Base-by-base conservation (phyloP, 2,113 vertebrate genomes). In the Phalacrocorax pelagicus region DNA sequence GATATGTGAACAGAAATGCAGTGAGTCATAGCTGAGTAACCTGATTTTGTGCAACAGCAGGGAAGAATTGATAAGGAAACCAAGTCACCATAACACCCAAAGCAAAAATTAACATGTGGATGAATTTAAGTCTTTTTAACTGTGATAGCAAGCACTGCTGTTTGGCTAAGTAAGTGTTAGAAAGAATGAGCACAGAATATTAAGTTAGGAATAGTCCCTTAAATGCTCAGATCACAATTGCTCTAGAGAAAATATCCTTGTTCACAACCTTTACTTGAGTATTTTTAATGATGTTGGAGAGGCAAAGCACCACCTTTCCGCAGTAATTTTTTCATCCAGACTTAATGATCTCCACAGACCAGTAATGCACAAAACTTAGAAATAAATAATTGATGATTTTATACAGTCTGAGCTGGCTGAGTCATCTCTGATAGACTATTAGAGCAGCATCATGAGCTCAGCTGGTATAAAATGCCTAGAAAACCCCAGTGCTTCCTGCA, bases 321-420 rank as follows among this genome's bases (percentile, higher is more conserved):
- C 70, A 71, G 62, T 65, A 75, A n/a, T 94, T 90, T 66, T 95
- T 95, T 92, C 79, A 61, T 63, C 58, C 66, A 85, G 59, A 58
- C 54, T 71, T 91, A 96, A 95, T 75, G 74, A 95, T 94, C 55
- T 91, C 52, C 70, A 82, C 44, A 54, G 82, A 88, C 12, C 73
- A 92, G 75, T 69, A 91, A 66, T 9, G 55, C 66, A 70, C 36
- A 9, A 81, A 94, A 94, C 51, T 92, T 46, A 42, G 40, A 87
- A 92, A 88, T 97, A 86, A 95, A 96, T 95, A 92, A 97, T 87
- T 90, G 46, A 97, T 95, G 27, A 66, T 44, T 94, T 96, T 94
- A 88, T 58, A 94, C 75, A 58, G 67, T 47, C 81, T 82, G 72
- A 70, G 69, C 79, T 52, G 72, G 83, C 57, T 94, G 93, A 97